phyloP scores from a whole-genome alignment of 2,113 vertebrate species.

The Stegostoma tigrinum region DNA sequence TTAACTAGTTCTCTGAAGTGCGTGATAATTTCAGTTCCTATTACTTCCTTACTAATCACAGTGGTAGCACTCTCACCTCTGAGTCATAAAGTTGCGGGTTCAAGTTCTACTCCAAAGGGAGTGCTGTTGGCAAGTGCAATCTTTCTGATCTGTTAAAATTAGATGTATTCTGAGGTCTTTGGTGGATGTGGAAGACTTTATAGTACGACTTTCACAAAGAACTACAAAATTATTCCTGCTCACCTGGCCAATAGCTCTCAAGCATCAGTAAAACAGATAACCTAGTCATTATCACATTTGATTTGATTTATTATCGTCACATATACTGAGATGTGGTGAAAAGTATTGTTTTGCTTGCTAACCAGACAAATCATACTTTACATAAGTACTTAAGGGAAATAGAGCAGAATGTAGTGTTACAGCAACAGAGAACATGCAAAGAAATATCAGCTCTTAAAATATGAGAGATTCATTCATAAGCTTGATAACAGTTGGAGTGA shows the following conservation, averaged over 20 bases:
- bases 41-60: not conserved
- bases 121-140: not conserved
- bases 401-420: too few relatives aligned
- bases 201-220: not conserved
- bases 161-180: not conserved
- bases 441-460: too few relatives aligned
- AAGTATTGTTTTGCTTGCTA: too few relatives aligned
- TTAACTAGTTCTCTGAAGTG: not conserved
- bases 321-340: too few relatives aligned
- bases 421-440: too few relatives aligned
- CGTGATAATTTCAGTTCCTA: not conserved
- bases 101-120: not conserved
- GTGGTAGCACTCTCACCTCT: not conserved
- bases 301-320: too few relatives aligned
- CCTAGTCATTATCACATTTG: not conserved
- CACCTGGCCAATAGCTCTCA: not conserved
- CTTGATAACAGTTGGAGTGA: too few relatives aligned
- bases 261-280: not conserved
- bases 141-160: not conserved
- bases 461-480: too few relatives aligned
- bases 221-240: not conserved
- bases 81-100: not conserved
- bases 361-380: too few relatives aligned
- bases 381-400: too few relatives aligned
- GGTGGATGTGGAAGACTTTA: not conserved